phyloP scores from a whole-genome alignment of 2,113 vertebrate genomes.

The Ophiodon elongatus region DNA sequence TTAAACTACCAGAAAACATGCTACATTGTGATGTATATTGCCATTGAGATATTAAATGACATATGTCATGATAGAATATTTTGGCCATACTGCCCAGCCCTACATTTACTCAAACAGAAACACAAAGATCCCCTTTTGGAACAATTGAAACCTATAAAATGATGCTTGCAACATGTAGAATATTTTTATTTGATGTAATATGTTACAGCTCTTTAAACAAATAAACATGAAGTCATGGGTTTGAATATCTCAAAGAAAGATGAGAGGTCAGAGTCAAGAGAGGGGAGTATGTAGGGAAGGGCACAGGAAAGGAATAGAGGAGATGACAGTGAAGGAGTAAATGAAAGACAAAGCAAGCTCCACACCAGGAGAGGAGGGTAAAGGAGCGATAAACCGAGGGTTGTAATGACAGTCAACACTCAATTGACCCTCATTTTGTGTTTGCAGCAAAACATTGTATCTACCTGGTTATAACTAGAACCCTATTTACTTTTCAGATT shows the following conservation, averaged over 20 bases:
- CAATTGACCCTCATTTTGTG: not conserved
- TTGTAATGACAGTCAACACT: not conserved
- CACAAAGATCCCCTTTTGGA: no score
- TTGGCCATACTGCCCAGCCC: no score
- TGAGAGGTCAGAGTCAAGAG: constrained; percentile 15
- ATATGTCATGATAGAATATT: no score
- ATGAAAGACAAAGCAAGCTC: not conserved
- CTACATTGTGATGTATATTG: no score
- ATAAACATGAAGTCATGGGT: no score
- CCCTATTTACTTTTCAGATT: not conserved
- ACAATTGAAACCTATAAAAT: no score
- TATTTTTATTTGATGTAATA: no score
- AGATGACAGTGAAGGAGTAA: constrained; percentile 29
- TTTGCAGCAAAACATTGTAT: not conserved
- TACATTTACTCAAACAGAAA: no score
- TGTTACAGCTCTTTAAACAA: no score
- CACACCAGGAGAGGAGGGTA: not conserved
- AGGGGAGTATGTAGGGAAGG: not conserved
- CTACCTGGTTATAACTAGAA: not conserved
- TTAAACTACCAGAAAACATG: no score
- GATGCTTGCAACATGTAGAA: no score
- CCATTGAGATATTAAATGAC: no score
- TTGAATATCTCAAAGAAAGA: not conserved
- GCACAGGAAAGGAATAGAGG: constrained; percentile 11
- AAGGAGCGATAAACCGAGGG: not conserved